phyloP scores from a whole-genome alignment of 37 sponge, comb jelly and placozoan genomes.

The Oscarella lobularis region DNA sequence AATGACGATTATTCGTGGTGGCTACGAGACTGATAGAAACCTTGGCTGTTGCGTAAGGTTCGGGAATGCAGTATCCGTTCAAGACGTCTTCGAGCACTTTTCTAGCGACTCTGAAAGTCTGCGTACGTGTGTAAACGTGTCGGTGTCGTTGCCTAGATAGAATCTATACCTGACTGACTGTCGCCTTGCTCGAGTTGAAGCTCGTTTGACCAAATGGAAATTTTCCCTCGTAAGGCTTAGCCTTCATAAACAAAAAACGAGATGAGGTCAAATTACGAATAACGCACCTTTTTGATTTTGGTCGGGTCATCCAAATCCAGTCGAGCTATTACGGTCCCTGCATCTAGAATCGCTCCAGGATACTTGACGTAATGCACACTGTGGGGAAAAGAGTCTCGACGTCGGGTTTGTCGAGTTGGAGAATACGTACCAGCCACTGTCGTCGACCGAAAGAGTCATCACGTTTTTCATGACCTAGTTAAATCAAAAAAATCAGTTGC shows the following conservation, averaged over 20 bases:
- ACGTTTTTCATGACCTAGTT: slow-evolving; percentile 90
- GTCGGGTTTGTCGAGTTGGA: not conserved
- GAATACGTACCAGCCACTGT: slow-evolving; percentile 60
- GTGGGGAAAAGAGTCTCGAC: not conserved
- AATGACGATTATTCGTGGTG: no score
- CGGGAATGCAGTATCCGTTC: slow-evolving; percentile 42
- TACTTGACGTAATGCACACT: slow-evolving; percentile 24
- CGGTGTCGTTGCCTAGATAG: no score
- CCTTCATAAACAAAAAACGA: no score
- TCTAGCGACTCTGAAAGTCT: slow-evolving; percentile 42
- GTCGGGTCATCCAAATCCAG: slow-evolving; percentile 86
- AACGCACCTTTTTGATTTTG: slow-evolving; percentile 21
- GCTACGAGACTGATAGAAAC: no score
- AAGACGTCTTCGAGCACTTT: slow-evolving; percentile 27
- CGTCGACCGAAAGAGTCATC: slow-evolving; percentile 38
- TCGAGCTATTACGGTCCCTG: slow-evolving; percentile 68
- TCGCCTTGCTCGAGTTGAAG: no score
- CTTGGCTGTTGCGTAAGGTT: no score
- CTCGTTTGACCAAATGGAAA: not conserved
- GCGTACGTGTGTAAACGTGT: no score
- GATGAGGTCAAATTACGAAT: not conserved
- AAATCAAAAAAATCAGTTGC: not conserved
- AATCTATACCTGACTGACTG: no score
- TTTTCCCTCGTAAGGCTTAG: no score
- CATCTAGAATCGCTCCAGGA: slow-evolving; percentile 78